Conservation (phyloP, 2,113 vertebrate genomes). For the Tursiops truncatus region DNA sequence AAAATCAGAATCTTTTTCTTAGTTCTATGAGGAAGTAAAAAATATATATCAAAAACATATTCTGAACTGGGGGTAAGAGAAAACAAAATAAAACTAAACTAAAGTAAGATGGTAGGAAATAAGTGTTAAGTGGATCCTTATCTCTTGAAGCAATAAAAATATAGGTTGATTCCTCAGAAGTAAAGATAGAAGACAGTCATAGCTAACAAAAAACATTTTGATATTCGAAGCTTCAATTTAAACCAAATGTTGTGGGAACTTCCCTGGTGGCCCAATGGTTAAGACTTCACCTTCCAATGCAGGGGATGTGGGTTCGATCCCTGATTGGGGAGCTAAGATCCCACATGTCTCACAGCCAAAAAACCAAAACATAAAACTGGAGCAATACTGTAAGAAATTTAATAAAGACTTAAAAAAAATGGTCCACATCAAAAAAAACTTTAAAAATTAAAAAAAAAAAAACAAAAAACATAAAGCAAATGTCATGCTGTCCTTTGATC, state of each 20-base stretch:
- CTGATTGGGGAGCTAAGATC: too few species aligned
- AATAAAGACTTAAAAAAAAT: too few species aligned
- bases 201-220: background rate
- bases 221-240: background rate
- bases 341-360: too few species aligned
- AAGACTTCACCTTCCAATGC: too few species aligned
- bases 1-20: background rate
- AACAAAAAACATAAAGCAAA: background rate
- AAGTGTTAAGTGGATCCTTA: background rate
- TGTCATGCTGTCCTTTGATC: background rate
- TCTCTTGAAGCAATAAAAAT: background rate
- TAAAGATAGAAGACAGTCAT: background rate
- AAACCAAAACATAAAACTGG: too few species aligned
- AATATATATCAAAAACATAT: background rate
- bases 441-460: too few species aligned
- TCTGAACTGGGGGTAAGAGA: background rate
- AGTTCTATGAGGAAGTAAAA: background rate
- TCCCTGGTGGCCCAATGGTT: too few species aligned
- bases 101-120: background rate
- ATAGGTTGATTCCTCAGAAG: background rate
- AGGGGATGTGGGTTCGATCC: too few species aligned
- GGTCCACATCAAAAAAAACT: too few species aligned
- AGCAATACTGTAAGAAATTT: too few species aligned
- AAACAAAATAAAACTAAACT: background rate
- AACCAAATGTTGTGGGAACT: background rate